Conservation (phyloP, 1,140 invertebrate species). For the Muscidifurax raptorellus region DNA sequence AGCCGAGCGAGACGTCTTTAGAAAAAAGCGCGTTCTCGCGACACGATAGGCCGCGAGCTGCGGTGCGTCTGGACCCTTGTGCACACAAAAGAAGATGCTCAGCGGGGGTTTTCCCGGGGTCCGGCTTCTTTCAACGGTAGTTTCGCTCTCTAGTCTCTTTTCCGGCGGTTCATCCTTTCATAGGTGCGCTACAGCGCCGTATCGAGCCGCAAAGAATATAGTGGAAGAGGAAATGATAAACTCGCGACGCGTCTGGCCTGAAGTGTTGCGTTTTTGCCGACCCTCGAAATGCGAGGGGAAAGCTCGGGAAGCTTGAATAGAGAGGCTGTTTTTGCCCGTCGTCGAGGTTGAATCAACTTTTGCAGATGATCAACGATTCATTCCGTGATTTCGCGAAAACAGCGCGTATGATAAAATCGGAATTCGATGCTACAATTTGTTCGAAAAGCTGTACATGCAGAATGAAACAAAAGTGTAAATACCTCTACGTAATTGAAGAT, state of each 20-base stretch:
- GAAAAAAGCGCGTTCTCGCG: neutral
- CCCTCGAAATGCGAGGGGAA: neutral
- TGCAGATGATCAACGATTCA: too few relatives aligned
- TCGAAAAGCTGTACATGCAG: neutral
- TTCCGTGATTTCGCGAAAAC: neutral
- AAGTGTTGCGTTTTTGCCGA: neutral
- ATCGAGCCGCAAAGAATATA: neutral
- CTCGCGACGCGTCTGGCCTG: neutral
- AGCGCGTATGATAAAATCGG: too few relatives aligned
- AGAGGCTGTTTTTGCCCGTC: neutral
- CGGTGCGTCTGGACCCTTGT: neutral
- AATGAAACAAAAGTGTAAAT: too few relatives aligned
- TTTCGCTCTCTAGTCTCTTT: neutral
- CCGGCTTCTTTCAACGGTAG: slow-evolving; percentile 10
- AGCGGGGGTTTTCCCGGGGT: neutral
- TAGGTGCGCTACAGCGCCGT: neutral
- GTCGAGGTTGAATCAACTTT: too few relatives aligned
- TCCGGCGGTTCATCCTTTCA: neutral
- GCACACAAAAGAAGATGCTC: neutral
- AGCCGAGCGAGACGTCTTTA: neutral
- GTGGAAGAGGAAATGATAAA: slow-evolving; percentile 9
- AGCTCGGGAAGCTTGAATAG: neutral
- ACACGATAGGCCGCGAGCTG: neutral
- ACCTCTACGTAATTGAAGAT: too few relatives aligned
- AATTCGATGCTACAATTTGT: neutral